Conservation (phyloP, 1,140 invertebrate genomes). For the Diabrotica undecimpunctata region DNA sequence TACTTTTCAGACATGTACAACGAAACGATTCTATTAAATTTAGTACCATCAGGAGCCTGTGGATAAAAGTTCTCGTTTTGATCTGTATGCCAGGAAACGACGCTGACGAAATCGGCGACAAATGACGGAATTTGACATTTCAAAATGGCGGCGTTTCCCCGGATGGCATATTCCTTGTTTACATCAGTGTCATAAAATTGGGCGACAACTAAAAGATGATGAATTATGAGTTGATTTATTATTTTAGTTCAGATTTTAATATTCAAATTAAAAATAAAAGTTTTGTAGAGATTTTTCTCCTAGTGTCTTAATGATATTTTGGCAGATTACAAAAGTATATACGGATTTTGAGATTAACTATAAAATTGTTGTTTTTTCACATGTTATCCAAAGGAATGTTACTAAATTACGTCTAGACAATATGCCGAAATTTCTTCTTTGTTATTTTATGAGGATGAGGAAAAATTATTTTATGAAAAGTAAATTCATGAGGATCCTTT, state of each 20-base stretch:
- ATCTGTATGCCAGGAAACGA: slow-evolving; percentile 84
- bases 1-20: not conserved
- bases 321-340: too few relatives aligned
- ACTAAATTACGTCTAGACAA: too few relatives aligned
- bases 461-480: too few relatives aligned
- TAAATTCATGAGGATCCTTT: too few relatives aligned
- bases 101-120: slow-evolving; percentile 86
- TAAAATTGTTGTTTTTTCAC: too few relatives aligned
- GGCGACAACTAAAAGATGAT: slow-evolving; percentile 64
- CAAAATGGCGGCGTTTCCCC: slow-evolving; percentile 85
- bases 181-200: slow-evolving; percentile 85
- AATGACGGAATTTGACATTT: slow-evolving; percentile 91
- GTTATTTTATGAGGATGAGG: too few relatives aligned
- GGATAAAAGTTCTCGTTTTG: slow-evolving; percentile 66
- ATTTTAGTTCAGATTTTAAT: too few relatives aligned
- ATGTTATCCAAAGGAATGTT: too few relatives aligned
- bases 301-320: too few relatives aligned
- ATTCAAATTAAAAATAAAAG: not conserved
- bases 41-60: slow-evolving; percentile 60
- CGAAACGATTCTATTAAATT: not conserved
- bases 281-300: too few relatives aligned
- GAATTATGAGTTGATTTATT: not conserved
- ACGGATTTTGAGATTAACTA: too few relatives aligned
- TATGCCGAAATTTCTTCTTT: too few relatives aligned
- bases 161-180: slow-evolving; percentile 87